These are phyloP conservation scores for Loris lydekkerianus DNA, from an alignment of 2,797 vertebrate genomes.

Conservation along the genomic window DNA sequence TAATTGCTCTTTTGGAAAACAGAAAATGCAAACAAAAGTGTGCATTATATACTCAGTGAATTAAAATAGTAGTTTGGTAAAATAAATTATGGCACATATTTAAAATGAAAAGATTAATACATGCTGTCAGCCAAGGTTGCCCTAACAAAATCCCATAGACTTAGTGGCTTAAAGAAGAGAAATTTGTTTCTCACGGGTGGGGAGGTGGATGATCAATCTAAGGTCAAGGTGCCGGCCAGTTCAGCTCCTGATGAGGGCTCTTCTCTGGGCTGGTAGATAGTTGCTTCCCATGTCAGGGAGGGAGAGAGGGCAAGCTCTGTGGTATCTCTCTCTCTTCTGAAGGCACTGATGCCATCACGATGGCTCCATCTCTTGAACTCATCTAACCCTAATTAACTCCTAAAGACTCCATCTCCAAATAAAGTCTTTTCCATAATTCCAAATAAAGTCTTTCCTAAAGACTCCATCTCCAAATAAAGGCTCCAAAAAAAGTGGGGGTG, in stretches of 20 bases:
- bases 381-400: background rate
- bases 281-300: background rate
- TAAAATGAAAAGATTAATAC: background rate
- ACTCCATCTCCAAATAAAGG: background rate
- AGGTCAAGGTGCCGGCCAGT: background rate
- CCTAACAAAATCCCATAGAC: background rate
- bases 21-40: constrained; percentile 22
- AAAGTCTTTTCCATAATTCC: too few relatives aligned
- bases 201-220: background rate
- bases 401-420: background rate
- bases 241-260: background rate
- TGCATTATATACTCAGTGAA: background rate
- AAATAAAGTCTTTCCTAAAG: background rate
- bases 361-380: background rate
- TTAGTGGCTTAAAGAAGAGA: background rate
- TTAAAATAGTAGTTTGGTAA: constrained; percentile 50
- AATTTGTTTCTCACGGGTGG: background rate
- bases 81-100: background rate
- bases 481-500: too few relatives aligned
- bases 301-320: background rate
- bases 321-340: background rate
- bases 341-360: background rate
- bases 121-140: background rate
- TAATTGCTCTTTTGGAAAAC: background rate
- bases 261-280: background rate